A percentile compares a stretch with the other conserved stretches of the same genome.
Evolutionary conservation across 2,888 invertebrate genomes (phyloP).

Genomic region (Caenorhabditis macrosperma): DNA sequence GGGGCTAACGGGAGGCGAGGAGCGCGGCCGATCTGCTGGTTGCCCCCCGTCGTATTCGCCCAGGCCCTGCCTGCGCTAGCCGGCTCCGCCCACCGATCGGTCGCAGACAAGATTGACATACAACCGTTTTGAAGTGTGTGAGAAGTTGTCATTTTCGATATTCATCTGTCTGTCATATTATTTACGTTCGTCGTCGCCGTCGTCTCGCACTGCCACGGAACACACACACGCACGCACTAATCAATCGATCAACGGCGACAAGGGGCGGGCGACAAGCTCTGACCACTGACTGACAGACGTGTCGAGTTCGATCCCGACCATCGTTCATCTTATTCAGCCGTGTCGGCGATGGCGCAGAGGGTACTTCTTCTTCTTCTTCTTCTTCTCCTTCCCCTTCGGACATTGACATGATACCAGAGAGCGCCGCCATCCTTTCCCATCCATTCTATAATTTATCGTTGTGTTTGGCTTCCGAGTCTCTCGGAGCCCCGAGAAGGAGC

Average conservation of each 20-base stretch:
- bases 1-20: constrained; percentile 35
- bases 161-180: constrained; percentile 64
- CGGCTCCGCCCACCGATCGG: constrained; percentile 53
- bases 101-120: constrained; percentile 61
- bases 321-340: constrained; percentile 64
- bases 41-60: constrained; percentile 29
- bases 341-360: constrained; percentile 61
- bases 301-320: constrained; percentile 61
- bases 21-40: constrained; percentile 33
- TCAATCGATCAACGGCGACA: constrained; percentile 56
- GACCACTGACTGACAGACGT: constrained; percentile 37
- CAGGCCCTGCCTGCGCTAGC: constrained; percentile 10
- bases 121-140: constrained; percentile 64
- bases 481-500: constrained; percentile 14
- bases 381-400: constrained; percentile 34
- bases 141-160: constrained; percentile 65
- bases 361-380: constrained; percentile 49
- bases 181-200: constrained; percentile 46
- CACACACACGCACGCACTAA: constrained; percentile 34
- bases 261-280: constrained; percentile 42
- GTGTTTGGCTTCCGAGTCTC: constrained; percentile 21
- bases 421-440: constrained; percentile 32
- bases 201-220: constrained; percentile 16
- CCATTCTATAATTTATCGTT: constrained; percentile 63
- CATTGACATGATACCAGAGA: constrained; percentile 57